phyloP scores from a whole-genome alignment of 2,113 vertebrate genomes.

The Solea solea region DNA sequence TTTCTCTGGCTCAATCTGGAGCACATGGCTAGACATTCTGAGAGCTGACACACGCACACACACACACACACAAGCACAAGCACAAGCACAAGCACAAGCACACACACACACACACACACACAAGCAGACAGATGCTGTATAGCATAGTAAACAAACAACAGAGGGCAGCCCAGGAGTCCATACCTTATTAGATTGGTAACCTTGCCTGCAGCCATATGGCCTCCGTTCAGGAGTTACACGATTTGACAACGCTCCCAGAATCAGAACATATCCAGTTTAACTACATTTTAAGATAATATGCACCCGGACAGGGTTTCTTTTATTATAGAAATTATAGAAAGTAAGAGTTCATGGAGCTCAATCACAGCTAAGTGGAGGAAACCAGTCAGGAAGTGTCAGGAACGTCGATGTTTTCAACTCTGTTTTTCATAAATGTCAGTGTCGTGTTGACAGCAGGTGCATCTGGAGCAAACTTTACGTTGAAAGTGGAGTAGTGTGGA shows the following conservation, averaged over 20 bases:
- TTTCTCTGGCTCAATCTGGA: conserved; percentile 61
- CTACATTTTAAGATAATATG: no score
- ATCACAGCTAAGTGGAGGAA: no score
- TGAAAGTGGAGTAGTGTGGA: no score
- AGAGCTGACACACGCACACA: conserved; percentile 39
- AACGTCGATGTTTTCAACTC: no score
- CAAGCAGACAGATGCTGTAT: conserved; percentile 11
- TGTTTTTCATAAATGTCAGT: no score
- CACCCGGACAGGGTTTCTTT: no score
- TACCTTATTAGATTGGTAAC: conserved; percentile 52
- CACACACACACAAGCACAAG: conserved; percentile 26
- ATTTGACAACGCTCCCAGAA: neutral
- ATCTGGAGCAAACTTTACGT: no score
- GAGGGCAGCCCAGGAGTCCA: conserved; percentile 14
- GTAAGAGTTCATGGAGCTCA: no score
- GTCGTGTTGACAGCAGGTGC: no score
- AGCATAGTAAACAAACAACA: conserved; percentile 49
- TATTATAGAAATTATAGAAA: no score
- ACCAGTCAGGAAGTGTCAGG: no score
- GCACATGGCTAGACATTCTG: conserved; percentile 48
- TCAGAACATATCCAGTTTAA: no score
- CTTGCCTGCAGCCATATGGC: conserved; percentile 45
- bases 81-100: conserved; percentile 44
- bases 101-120: conserved; percentile 40
- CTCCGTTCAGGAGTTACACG: conserved; percentile 38